Percentiles rank a stretch among this genome's conserved stretches.
Conservation (phyloP, 2,113 vertebrate genomes). For the Brachyhypopomus gauderio region DNA sequence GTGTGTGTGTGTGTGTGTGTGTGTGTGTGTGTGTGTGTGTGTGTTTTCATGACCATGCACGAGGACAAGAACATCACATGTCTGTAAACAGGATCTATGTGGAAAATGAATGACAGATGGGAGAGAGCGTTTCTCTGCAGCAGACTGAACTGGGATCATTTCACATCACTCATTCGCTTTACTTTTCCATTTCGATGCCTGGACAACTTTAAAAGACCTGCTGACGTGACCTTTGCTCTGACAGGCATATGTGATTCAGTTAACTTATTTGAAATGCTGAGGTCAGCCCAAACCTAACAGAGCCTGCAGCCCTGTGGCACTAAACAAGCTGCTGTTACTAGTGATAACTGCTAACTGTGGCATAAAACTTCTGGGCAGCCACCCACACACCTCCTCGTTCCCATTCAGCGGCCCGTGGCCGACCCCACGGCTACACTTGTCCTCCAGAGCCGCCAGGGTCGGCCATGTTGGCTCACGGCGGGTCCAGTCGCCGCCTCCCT, state of each 20-base stretch:
- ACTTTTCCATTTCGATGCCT: conserved; percentile 16
- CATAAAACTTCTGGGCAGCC: conserved; percentile 46
- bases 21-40: background rate
- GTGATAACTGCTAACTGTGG: conserved; percentile 31
- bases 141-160: background rate
- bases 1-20: background rate
- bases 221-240: conserved; percentile 15
- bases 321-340: background rate
- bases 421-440: conserved; percentile 41
- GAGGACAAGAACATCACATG: background rate
- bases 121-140: background rate
- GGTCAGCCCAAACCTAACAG: conserved; percentile 49
- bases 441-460: conserved; percentile 32
- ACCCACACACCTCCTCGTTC: conserved; percentile 36
- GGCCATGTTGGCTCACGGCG: conserved; percentile 34
- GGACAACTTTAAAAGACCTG: conserved; percentile 10
- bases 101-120: background rate
- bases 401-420: conserved; percentile 37
- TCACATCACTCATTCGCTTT: background rate
- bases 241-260: conserved; percentile 33
- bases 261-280: conserved; percentile 45
- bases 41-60: background rate
- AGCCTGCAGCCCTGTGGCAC: conserved; percentile 50
- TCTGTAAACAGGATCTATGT: background rate
- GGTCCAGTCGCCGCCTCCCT: conserved; percentile 49